Evolutionary conservation across 2,113 vertebrate genomes (phyloP).

Genomic region (Axis porcinus): DNA sequence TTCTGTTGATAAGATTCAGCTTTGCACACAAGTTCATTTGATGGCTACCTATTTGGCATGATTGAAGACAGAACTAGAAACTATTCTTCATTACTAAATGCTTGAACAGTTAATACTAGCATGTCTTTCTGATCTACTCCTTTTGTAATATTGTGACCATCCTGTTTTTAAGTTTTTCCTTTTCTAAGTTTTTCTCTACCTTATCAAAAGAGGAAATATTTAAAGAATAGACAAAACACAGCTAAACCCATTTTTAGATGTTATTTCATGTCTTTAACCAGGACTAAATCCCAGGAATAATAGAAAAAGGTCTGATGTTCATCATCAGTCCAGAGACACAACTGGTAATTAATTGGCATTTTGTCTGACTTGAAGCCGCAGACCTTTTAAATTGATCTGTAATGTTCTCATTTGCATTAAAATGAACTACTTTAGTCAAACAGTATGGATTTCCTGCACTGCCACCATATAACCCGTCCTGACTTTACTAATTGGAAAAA

Average conservation of each 20-base stretch:
- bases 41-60: neutral
- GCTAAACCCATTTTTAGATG: neutral
- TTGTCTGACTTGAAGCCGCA: neutral
- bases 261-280: neutral
- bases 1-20: neutral
- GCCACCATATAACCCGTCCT: neutral
- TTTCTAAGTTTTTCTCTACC: neutral
- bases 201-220: neutral
- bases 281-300: neutral
- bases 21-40: neutral
- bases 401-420: neutral
- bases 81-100: neutral
- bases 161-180: neutral
- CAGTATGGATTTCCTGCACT: neutral
- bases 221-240: neutral
- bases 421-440: neutral
- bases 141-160: neutral
- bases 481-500: neutral
- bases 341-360: neutral
- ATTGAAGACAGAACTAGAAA: neutral
- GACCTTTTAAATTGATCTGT: neutral
- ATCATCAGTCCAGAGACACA: neutral
- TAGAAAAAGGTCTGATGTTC: neutral
- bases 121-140: neutral
- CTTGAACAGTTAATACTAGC: neutral